phyloP scores from a whole-genome alignment of 2,888 invertebrate species.

The Xestia rhomboidea region DNA sequence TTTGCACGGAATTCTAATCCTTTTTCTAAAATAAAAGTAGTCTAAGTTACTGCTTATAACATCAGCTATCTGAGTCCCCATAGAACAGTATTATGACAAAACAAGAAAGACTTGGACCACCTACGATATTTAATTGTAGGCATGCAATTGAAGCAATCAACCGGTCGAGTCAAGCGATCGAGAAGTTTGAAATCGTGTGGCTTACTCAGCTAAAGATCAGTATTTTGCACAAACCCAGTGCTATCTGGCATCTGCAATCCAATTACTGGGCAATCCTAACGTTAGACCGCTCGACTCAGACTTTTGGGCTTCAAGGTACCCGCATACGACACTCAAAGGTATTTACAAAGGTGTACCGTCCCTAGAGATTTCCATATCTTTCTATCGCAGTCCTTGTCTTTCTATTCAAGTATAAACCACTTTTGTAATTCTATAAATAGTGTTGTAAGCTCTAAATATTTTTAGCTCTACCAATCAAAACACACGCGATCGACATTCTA shows the following conservation, averaged over 20 bases:
- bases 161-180: background rate
- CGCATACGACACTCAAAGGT: slow-evolving; percentile 28
- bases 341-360: background rate
- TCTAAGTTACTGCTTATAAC: too few relatives aligned
- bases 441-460: background rate
- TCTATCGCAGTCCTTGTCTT: background rate
- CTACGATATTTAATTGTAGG: background rate
- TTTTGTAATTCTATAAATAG: background rate
- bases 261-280: slow-evolving; percentile 27
- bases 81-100: background rate
- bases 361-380: background rate
- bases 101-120: background rate
- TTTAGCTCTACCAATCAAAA: background rate
- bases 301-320: slow-evolving; percentile 16
- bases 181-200: background rate
- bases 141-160: background rate
- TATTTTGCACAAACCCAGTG: slow-evolving; percentile 6
- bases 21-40: too few relatives aligned
- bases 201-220: background rate
- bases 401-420: background rate
- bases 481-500: background rate
- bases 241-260: slow-evolving; percentile 13
- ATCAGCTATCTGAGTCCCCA: too few relatives aligned
- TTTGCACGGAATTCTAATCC: too few relatives aligned
- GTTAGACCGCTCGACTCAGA: background rate